Evolutionary conservation across 1,140 invertebrate species (phyloP).

Genomic region (Ceratina australensis): DNA sequence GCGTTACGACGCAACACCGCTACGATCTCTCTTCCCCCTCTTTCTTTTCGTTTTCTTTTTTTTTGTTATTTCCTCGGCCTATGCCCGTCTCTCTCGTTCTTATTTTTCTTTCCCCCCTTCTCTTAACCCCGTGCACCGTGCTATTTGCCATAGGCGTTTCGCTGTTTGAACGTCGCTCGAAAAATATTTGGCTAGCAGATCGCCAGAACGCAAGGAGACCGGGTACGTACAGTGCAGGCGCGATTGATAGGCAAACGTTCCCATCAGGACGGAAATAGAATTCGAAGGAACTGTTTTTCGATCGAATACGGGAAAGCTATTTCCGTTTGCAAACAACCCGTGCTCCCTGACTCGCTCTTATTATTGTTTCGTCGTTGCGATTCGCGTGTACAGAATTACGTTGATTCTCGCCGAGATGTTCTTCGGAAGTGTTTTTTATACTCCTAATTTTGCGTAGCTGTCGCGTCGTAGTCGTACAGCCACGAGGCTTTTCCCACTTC

Average conservation of each 20-base stretch:
- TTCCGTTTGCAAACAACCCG: slow-evolving; percentile 11
- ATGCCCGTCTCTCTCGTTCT: neutral
- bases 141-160: neutral
- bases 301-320: slow-evolving; percentile 38
- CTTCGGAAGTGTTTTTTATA: too few species aligned
- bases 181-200: slow-evolving; percentile 36
- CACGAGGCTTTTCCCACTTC: too few species aligned
- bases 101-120: too few species aligned
- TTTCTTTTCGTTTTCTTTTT: neutral
- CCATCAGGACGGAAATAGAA: slow-evolving; percentile 35
- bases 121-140: neutral
- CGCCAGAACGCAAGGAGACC: neutral
- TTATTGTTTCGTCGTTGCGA: slow-evolving; percentile 25
- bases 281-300: slow-evolving; percentile 39
- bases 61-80: neutral
- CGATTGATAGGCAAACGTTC: slow-evolving; percentile 37
- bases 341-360: neutral
- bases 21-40: neutral
- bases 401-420: too few species aligned
- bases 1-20: neutral
- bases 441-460: too few species aligned
- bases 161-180: slow-evolving; percentile 16
- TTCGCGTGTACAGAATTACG: neutral
- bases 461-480: too few species aligned
- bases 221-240: neutral